These are phyloP conservation scores for Danaus melanippus DNA, from an alignment of 1,140 invertebrate species.

Conservation along the genomic window DNA sequence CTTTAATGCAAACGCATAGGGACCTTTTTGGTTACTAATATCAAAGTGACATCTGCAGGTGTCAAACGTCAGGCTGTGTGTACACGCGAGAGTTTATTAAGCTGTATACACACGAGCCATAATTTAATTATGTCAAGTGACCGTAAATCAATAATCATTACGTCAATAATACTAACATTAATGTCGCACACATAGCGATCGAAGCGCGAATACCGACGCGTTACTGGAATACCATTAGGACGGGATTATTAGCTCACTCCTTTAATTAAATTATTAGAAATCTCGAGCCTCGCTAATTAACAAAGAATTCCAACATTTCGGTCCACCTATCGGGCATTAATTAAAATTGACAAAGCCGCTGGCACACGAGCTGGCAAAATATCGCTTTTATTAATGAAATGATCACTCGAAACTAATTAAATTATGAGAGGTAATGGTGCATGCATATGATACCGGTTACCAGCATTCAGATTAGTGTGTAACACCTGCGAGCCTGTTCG, in stretches of 20 bases:
- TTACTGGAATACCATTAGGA: slow-evolving; percentile 56
- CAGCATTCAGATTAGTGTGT: slow-evolving; percentile 34
- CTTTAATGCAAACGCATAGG: no score
- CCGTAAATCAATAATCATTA: slow-evolving; percentile 11
- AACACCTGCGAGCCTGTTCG: slow-evolving; percentile 26
- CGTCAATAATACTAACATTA: slow-evolving; percentile 5
- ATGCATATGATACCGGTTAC: slow-evolving; percentile 57
- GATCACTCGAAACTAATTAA: slow-evolving; percentile 71
- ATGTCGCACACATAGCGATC: slow-evolving; percentile 12
- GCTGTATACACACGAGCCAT: no score
- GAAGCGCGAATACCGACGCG: slow-evolving; percentile 46
- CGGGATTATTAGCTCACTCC: slow-evolving; percentile 61
- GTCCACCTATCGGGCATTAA: slow-evolving; percentile 65
- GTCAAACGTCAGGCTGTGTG: no score
- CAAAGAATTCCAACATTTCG: slow-evolving; percentile 69
- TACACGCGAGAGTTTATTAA: no score
- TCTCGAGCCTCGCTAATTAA: slow-evolving; percentile 66
- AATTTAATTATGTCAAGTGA: slow-evolving; percentile 8
- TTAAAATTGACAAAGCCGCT: slow-evolving; percentile 70
- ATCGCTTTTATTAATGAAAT: slow-evolving; percentile 68
- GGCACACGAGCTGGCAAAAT: slow-evolving; percentile 57
- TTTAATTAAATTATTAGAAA: slow-evolving; percentile 72
- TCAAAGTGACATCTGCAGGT: no score
- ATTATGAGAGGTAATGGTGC: slow-evolving; percentile 69
- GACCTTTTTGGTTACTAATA: no score